phyloP scores from a whole-genome alignment of 2,888 invertebrate genomes.

The Serrognathus titanus region DNA sequence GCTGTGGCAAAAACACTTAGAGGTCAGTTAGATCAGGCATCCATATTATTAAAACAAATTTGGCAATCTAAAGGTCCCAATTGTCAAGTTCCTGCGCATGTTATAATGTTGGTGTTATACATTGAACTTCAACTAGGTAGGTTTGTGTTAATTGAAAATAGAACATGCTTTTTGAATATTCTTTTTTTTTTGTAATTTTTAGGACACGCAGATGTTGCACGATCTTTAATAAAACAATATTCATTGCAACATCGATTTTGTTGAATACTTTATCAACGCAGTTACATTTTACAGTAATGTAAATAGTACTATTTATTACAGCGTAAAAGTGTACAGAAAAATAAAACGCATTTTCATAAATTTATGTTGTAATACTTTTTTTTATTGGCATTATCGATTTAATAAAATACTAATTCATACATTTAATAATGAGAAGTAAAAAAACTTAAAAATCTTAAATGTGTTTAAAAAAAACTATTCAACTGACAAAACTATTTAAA shows the following conservation, averaged over 20 bases:
- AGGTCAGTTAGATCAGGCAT: slow-evolving; percentile 67
- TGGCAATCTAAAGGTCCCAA: slow-evolving; percentile 54
- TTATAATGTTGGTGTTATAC: slow-evolving; percentile 63
- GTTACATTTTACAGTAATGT: too few species aligned
- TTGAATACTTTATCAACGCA: too few species aligned
- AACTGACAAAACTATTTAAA: too few species aligned
- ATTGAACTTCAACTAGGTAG: slow-evolving; percentile 63
- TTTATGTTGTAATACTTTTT: too few species aligned
- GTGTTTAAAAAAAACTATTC: too few species aligned
- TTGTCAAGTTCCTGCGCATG: slow-evolving; percentile 58
- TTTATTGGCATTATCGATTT: too few species aligned
- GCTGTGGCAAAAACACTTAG: slow-evolving; percentile 72
- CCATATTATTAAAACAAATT: slow-evolving; percentile 47
- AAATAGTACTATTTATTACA: too few species aligned
- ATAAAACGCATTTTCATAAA: too few species aligned
- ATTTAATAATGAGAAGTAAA: too few species aligned
- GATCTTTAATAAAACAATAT: slow-evolving; percentile 61
- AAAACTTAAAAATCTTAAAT: too few species aligned
- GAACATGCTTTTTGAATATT: neutral
- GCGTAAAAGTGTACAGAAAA: too few species aligned
- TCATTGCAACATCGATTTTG: slow-evolving; percentile 48
- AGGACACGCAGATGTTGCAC: slow-evolving; percentile 59
- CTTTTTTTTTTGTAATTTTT: slow-evolving; percentile 29
- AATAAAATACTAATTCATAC: too few species aligned
- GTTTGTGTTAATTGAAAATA: slow-evolving; percentile 9